Base-by-base conservation (phyloP, 2,113 vertebrate genomes). In the Microcebus ravelobensis region DNA sequence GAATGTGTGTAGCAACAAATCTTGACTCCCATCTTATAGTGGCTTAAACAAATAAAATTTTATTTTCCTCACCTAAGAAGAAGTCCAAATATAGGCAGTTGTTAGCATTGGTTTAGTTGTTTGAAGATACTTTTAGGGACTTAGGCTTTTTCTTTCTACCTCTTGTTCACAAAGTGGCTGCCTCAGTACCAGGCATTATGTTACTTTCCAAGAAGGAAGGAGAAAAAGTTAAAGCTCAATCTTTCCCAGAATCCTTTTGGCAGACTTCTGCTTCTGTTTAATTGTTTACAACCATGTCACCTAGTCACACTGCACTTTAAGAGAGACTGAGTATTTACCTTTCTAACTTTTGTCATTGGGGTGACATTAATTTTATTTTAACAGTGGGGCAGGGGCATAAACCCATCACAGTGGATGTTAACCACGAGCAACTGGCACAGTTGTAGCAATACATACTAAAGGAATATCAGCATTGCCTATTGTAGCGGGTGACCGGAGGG, bases 41-140 rank as follows among this genome's bases (percentile, higher is more conserved):
- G 23, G 8, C 61, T 88, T 93, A 95, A 88, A 59, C 68, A 92
- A 95, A 85, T 81, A 81, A 14, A n/a, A 39, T 71, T 80, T 94
- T 67, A 70, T 59, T 93, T 88, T 91, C 17, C 15, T 93, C 5
- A n/a, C 2, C 14, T 80, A 71, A 42, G 39, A 87, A 63, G 50
- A 80, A 31, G 23, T 71, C 29, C 23, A 3, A 34, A 50, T 59
- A 80, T 70, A 68, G n/a, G 61, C 31, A 68, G 20, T 36, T 85
- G 29, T 67, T 55, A 52, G 7, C 21, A 13, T 90, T 85, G 14
- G 10, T 76, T 76, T 18, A 36, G 4, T 77, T 88, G 29, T 93
- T 96, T 29, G 27, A 52, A 50, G 52, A 85, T n/a, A 11, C 7
- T 39, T 65, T 31, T 14, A 88, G 71, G 57, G 21, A 67, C 8